Evolutionary conservation across 2,797 vertebrate species (phyloP).

Genomic region (Etheostoma nigrum): DNA sequence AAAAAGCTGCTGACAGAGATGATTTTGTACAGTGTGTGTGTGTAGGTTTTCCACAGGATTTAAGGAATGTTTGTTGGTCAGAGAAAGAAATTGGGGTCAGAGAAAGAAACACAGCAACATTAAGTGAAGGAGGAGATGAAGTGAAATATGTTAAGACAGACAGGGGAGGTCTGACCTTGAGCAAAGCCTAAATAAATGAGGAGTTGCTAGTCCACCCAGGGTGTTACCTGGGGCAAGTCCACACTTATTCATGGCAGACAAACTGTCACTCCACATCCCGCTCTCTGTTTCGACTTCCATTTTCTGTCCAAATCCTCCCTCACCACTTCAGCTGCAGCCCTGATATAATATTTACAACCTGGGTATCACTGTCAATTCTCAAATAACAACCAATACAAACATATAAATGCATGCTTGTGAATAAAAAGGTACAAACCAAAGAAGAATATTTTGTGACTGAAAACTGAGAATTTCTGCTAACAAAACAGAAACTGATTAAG

Average conservation of each 20-base stretch:
- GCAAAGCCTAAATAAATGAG: constrained; percentile 74
- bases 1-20: constrained; percentile 36
- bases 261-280: constrained; percentile 21
- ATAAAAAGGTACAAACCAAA: neutral
- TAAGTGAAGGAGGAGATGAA: constrained; percentile 14
- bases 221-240: constrained; percentile 59
- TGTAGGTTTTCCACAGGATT: constrained; percentile 13
- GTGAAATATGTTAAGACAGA: neutral
- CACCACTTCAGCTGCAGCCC: constrained; percentile 34
- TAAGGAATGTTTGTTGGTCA: neutral
- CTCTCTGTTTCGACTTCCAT: neutral
- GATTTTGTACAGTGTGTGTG: constrained; percentile 18
- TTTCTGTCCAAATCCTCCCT: constrained; percentile 15
- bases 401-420: neutral
- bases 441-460: too few species aligned
- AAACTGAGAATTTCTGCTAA: too few species aligned
- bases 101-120: neutral
- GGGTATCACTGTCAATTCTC: neutral
- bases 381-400: neutral
- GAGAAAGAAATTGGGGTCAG: neutral
- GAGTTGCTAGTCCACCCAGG: constrained; percentile 61
- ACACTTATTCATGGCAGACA: constrained; percentile 66
- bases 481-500: too few species aligned
- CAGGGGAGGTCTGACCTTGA: constrained; percentile 61
- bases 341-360: constrained; percentile 27